Percentiles rank a stretch among this genome's conserved stretches.
These are phyloP conservation scores for Caenorhabditis wallacei DNA, from an alignment of 2,888 invertebrate species.

Conservation along the genomic window DNA sequence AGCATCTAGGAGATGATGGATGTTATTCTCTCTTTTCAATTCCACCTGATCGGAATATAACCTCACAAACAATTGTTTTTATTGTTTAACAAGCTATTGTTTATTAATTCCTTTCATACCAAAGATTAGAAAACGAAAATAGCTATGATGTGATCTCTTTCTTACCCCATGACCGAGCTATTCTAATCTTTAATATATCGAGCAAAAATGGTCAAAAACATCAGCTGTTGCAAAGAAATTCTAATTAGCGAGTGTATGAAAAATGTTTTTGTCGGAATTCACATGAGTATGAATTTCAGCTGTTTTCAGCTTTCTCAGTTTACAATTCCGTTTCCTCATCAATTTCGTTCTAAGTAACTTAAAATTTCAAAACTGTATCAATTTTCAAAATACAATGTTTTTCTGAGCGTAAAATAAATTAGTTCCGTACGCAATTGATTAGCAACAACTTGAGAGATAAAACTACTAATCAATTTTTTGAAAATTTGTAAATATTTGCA, in stretches of 20 bases:
- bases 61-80: neutral
- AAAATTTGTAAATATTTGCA: neutral
- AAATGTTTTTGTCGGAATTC: neutral
- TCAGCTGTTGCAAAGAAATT: constrained; percentile 7
- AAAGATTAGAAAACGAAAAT: neutral
- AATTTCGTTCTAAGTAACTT: too few relatives aligned
- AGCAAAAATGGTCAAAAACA: neutral
- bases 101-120: neutral
- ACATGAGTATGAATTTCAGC: neutral
- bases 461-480: neutral
- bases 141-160: constrained; percentile 18
- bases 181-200: constrained; percentile 5
- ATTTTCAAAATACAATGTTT: too few relatives aligned
- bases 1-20: too few relatives aligned
- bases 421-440: too few relatives aligned
- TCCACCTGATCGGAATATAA: too few relatives aligned
- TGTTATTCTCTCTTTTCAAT: too few relatives aligned
- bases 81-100: neutral
- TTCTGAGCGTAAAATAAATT: too few relatives aligned
- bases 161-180: neutral
- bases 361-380: too few relatives aligned
- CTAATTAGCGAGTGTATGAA: constrained; percentile 8
- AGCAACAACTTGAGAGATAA: neutral
- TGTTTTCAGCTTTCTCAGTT: neutral
- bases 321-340: too few relatives aligned